These are phyloP conservation scores for Eidolon helvum DNA, from an alignment of 2,113 vertebrate genomes.

Conservation along the genomic window DNA sequence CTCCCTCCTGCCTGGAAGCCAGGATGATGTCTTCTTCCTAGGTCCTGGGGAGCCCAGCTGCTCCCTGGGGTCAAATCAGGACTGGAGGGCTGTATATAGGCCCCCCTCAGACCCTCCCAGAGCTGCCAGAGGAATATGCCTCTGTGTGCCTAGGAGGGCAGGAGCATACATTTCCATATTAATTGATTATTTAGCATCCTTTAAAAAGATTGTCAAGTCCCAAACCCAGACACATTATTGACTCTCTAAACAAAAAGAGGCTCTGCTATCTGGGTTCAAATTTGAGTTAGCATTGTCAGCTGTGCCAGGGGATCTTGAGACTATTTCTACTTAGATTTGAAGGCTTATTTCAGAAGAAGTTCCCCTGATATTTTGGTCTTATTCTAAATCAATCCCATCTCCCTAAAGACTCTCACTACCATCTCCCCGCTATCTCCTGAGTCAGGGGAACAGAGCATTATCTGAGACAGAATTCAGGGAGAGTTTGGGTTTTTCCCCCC, in stretches of 20 bases:
- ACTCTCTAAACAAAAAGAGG: neutral
- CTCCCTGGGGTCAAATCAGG: neutral
- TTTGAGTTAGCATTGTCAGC: neutral
- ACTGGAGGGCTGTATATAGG: neutral
- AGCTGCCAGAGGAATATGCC: neutral
- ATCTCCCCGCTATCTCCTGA: neutral
- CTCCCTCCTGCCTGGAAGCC: neutral
- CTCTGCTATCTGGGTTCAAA: neutral
- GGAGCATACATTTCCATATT: neutral
- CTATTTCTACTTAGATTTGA: neutral
- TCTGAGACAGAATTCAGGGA: neutral
- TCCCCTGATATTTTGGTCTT: neutral
- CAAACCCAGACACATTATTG: neutral
- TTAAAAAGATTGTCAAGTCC: neutral
- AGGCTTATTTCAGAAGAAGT: slow-evolving; percentile 21
- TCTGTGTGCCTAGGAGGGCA: no score
- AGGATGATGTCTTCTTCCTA: neutral
- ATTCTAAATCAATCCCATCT: neutral
- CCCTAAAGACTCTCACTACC: neutral
- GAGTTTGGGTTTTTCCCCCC: neutral
- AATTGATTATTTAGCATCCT: neutral
- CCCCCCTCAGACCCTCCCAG: neutral
- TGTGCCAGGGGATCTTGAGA: neutral
- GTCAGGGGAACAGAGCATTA: neutral
- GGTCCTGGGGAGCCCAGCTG: neutral